phyloP scores from a whole-genome alignment of 2,797 vertebrate species.

The Clangula hyemalis region DNA sequence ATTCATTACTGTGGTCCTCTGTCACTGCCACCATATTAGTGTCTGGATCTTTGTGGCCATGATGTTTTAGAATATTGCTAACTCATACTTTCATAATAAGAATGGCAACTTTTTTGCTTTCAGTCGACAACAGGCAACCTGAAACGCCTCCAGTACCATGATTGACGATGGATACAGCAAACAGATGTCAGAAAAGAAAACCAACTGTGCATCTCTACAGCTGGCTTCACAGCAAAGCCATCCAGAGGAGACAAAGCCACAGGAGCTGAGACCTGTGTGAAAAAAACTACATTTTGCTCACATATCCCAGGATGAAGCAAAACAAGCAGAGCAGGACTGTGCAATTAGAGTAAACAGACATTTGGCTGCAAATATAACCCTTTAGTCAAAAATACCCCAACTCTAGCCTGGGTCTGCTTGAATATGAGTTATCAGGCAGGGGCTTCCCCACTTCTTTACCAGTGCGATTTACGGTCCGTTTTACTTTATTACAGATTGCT shows the following conservation, averaged over 20 bases:
- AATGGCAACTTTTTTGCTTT: background rate
- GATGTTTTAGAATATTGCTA: background rate
- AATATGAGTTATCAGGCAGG: background rate
- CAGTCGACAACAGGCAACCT: background rate
- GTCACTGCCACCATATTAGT: background rate
- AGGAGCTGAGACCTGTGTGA: conserved; percentile 15
- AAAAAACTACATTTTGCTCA: conserved; percentile 47
- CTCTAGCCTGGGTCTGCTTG: background rate
- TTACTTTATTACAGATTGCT: conserved; percentile 29
- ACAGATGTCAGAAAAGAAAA: conserved; percentile 67
- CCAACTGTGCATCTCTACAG: conserved; percentile 62
- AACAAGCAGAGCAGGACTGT: conserved; percentile 46
- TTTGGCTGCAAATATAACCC: background rate
- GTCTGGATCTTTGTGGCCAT: background rate
- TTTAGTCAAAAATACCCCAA: background rate
- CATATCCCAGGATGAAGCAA: conserved; percentile 32
- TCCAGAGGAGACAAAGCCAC: conserved; percentile 45
- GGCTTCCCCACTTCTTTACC: conserved; percentile 20
- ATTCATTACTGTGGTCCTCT: background rate
- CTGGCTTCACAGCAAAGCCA: conserved; percentile 55
- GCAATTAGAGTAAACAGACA: conserved; percentile 23
- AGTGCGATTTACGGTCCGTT: background rate
- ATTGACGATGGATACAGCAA: conserved; percentile 41
- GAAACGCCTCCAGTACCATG: conserved; percentile 41
- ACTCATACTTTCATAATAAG: background rate